A percentile compares a stretch with the other conserved stretches of the same genome.
These are phyloP conservation scores for Cebidichthys violaceus DNA, from an alignment of 2,113 vertebrate species.

Conservation along the genomic window DNA sequence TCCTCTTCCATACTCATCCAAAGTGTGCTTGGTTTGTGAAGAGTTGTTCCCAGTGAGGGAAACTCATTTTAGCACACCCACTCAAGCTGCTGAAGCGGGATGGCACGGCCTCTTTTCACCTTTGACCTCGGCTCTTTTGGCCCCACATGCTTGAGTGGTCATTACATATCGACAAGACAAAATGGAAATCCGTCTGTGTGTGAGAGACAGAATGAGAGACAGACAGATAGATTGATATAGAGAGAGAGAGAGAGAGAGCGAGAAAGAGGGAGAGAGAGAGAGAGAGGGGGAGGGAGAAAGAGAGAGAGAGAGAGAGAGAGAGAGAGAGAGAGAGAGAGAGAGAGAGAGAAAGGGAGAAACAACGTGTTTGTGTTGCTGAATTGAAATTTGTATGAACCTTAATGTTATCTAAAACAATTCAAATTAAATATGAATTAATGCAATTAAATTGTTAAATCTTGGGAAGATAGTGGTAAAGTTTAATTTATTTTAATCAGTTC, in stretches of 20 bases:
- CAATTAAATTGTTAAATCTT: neutral
- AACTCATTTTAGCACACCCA: slow-evolving; percentile 4
- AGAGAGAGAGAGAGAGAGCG: neutral
- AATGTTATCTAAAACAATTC: neutral
- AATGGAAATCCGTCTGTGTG: slow-evolving; percentile 37
- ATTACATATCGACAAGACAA: slow-evolving; percentile 52
- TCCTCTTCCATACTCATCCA: neutral
- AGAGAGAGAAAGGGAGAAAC: neutral
- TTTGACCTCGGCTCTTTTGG: slow-evolving; percentile 53
- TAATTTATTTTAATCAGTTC: slow-evolving; percentile 17
- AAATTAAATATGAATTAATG: slow-evolving; percentile 26
- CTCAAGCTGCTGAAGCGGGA: neutral
- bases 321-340: neutral
- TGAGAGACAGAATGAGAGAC: neutral
- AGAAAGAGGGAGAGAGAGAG: neutral
- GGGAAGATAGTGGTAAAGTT: neutral
- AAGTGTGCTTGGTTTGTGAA: neutral
- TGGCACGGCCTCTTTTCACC: slow-evolving; percentile 35
- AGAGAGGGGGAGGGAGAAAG: too few species aligned
- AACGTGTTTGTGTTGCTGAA: neutral
- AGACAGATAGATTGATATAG: neutral
- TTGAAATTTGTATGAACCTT: neutral
- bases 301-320: neutral
- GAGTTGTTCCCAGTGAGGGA: slow-evolving; percentile 1
- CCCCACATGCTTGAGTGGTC: slow-evolving; percentile 49